Percentiles rank a stretch among this genome's conserved stretches.
Evolutionary conservation across 2,797 vertebrate species (phyloP).

Genomic region (Pyrocephalus nanus): DNA sequence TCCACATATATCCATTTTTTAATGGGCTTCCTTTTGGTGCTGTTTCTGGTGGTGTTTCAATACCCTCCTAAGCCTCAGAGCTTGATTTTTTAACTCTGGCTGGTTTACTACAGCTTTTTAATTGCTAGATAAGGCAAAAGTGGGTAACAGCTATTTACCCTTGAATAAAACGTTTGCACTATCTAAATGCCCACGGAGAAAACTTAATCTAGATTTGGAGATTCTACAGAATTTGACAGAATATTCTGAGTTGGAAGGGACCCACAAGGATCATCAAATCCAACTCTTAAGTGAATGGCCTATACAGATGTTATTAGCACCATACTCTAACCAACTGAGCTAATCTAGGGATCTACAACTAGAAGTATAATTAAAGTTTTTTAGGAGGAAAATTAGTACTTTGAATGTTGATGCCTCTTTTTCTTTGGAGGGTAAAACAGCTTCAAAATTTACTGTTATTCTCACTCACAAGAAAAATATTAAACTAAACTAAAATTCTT

Average conservation of each 20-base stretch:
- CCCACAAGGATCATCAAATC: background rate
- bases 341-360: background rate
- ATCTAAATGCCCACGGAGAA: background rate
- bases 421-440: background rate
- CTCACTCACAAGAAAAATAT: background rate
- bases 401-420: background rate
- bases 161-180: background rate
- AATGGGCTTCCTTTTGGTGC: background rate
- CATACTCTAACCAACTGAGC: background rate
- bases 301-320: background rate
- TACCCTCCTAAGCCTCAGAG: background rate
- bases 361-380: background rate
- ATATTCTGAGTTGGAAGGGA: background rate
- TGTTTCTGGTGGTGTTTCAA: background rate
- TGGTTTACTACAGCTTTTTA: background rate
- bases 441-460: background rate
- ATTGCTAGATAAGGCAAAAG: background rate
- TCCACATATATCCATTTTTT: background rate
- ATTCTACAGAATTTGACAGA: background rate
- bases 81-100: background rate
- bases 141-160: background rate
- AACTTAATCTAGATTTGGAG: background rate
- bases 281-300: background rate
- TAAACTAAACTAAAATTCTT: background rate
- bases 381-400: background rate